Base-by-base conservation (phyloP, 1,140 invertebrate genomes). In the Himalopsyche phryganea region DNA sequence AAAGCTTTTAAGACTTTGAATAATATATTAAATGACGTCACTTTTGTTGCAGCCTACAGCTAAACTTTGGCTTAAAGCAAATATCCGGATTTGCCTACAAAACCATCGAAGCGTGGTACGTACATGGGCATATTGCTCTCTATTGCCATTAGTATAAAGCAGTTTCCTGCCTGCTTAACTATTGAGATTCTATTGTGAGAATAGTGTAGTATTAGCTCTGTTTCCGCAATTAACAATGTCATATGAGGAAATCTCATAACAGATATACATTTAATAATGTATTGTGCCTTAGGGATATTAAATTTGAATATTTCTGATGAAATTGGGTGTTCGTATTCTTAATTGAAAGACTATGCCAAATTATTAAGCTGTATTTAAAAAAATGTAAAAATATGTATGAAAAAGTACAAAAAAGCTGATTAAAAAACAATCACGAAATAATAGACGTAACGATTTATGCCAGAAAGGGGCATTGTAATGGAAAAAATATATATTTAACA, bases 71-170 rank as follows among this genome's bases (percentile, higher is more conserved):
- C 47, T 47, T 33, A 40, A 55, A n/a, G 52, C 52, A 55, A 55
- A 55, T 55, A 46, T 46, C 52, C 42, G 52, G 52, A 23, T 55
- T 46, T 47, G 44, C 15, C 28, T 13, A 15, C 20, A 42, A 38
- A 55, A 19, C 44, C 33, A 47, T 6, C 52, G 28, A 20, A 55
- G 52, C 52, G 15, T 55, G 44, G 47, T 35, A 23, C 52, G 46
- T 41, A 55, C 52, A 55, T 28, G 36, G 47, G 41, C 14, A 57
- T 57, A 57, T 57, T 57, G 46, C 46, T 49, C 32, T 49, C 33
- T 55, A 33, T 57, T 57, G 41, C 54, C 54, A 49, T 49, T 42
- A 40, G 48, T 48, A 57, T 49, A 32, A 57, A 50, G 54, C 54
- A 49, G 44, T 40, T 55, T 55, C 53, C 53, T 55, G 45, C 28